Percentiles rank a stretch among this genome's conserved stretches.
phyloP scores from a whole-genome alignment of 1,140 invertebrate genomes.

The Caenorhabditis remanei region DNA sequence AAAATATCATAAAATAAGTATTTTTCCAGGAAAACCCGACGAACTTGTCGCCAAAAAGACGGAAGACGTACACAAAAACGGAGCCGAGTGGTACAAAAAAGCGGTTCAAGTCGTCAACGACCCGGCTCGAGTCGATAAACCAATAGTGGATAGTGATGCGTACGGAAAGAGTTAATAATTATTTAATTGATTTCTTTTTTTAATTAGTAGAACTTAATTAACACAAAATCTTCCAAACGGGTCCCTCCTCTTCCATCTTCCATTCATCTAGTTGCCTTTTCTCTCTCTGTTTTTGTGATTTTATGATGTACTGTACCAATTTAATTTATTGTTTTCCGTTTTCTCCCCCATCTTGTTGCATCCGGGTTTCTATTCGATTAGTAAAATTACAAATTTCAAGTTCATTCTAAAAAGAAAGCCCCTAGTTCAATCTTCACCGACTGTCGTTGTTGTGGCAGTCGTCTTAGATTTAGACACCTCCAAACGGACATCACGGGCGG shows the following conservation, averaged over 20 bases:
- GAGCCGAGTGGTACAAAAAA: slow-evolving; percentile 79
- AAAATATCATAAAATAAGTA: too few species aligned
- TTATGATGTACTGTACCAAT: neutral
- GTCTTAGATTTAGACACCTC: neutral
- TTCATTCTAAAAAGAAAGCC: neutral
- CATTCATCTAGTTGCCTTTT: slow-evolving; percentile 14
- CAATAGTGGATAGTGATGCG: slow-evolving; percentile 37
- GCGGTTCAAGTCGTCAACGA: slow-evolving; percentile 76
- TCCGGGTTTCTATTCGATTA: neutral
- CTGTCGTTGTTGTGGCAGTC: neutral
- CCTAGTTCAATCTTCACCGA: neutral
- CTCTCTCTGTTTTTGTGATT: neutral
- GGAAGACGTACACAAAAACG: slow-evolving; percentile 79
- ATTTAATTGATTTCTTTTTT: neutral
- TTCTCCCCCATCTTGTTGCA: neutral
- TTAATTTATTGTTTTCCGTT: neutral
- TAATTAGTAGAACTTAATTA: neutral
- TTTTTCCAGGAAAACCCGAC: slow-evolving; percentile 82
- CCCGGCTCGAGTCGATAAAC: slow-evolving; percentile 70
- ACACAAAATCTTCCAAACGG: neutral
- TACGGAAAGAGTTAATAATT: too few species aligned
- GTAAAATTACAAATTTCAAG: neutral
- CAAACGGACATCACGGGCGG: neutral
- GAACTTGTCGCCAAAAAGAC: slow-evolving; percentile 88
- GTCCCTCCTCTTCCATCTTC: neutral